These are phyloP conservation scores for Onychomys arenicola DNA, from an alignment of 2,797 vertebrate species.

Conservation along the genomic window DNA sequence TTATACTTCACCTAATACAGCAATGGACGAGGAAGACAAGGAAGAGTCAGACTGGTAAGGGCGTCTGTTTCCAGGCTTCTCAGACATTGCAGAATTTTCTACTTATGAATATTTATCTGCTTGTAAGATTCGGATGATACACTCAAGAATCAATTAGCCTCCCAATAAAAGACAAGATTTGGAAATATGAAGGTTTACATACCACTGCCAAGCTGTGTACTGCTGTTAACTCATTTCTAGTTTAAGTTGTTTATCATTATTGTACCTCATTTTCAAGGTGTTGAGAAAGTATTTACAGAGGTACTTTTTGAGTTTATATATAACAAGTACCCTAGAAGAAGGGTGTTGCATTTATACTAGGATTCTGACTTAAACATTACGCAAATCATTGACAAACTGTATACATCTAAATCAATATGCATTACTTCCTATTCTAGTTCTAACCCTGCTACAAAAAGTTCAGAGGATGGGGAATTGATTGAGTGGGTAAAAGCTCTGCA, in stretches of 20 bases:
- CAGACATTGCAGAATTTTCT: background rate
- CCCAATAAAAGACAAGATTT: slow-evolving; percentile 68
- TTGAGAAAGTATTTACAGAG: slow-evolving; percentile 64
- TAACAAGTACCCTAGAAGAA: slow-evolving; percentile 55
- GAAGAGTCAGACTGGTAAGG: background rate
- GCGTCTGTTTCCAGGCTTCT: slow-evolving; percentile 39
- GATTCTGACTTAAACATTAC: slow-evolving; percentile 60
- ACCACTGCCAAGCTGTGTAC: slow-evolving; percentile 24
- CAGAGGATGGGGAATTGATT: background rate
- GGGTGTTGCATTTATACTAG: slow-evolving; percentile 34
- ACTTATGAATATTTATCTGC: slow-evolving; percentile 67
- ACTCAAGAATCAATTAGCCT: slow-evolving; percentile 64
- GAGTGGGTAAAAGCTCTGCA: background rate
- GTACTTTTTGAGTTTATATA: slow-evolving; percentile 66
- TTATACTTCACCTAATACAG: background rate
- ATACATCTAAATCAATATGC: background rate
- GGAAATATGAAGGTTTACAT: slow-evolving; percentile 46
- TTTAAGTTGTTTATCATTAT: slow-evolving; percentile 74
- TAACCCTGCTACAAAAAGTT: slow-evolving; percentile 19
- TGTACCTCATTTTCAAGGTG: slow-evolving; percentile 72
- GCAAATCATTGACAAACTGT: slow-evolving; percentile 29
- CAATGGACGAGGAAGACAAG: background rate
- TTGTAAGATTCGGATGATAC: slow-evolving; percentile 42
- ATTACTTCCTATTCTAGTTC: slow-evolving; percentile 39
- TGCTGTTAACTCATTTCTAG: slow-evolving; percentile 53